Conservation (phyloP, 2,113 vertebrate genomes). For the Mesoclemmys tuberculata region DNA sequence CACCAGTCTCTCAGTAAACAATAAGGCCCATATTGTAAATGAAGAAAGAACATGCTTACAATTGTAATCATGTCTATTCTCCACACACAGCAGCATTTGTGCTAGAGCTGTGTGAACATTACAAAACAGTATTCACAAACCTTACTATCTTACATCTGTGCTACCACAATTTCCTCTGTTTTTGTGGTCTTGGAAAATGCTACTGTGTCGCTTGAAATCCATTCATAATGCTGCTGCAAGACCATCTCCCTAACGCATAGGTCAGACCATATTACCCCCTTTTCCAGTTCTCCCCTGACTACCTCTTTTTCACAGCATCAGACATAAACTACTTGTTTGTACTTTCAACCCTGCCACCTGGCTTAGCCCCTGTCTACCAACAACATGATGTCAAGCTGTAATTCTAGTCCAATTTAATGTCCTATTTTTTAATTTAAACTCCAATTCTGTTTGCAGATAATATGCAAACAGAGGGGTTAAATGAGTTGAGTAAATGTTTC, state of each 20-base stretch:
- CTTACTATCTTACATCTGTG: not conserved
- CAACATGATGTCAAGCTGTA: fast-evolving
- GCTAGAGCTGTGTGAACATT: not conserved
- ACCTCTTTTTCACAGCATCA: not conserved
- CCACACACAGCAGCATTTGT: not conserved
- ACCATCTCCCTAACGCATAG: not conserved
- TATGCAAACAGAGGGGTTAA: conserved; percentile 7
- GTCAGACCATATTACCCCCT: not conserved
- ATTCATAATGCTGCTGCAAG: not conserved
- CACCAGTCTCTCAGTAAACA: not conserved
- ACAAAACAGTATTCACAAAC: not conserved
- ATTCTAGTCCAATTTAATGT: not conserved
- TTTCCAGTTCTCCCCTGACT: not conserved
- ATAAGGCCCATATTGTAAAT: fast-evolving
- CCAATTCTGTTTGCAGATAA: not conserved
- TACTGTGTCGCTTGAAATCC: not conserved
- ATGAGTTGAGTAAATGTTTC: not conserved
- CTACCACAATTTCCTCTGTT: not conserved
- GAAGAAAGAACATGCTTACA: not conserved
- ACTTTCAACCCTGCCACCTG: not conserved
- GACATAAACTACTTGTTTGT: not conserved
- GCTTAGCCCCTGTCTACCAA: not conserved
- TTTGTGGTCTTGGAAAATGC: not conserved
- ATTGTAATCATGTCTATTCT: fast-evolving
- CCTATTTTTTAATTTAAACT: not conserved